phyloP scores from a whole-genome alignment of 2,113 vertebrate genomes.

The Salvelinus sp. region DNA sequence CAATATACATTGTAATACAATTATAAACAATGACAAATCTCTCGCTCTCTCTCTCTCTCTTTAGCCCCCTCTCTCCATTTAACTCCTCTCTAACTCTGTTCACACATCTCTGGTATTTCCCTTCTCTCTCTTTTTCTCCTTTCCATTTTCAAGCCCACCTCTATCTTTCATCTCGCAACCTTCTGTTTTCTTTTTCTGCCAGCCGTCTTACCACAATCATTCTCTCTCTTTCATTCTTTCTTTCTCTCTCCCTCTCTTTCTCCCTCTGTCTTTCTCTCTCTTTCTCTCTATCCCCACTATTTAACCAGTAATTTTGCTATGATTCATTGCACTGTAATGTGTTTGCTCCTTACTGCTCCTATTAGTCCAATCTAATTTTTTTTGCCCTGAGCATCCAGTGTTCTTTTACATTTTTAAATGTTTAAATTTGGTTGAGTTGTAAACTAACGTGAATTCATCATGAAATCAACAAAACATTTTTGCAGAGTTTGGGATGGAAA shows the following conservation, averaged over 20 bases:
- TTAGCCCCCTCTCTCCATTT: slow-evolving; percentile 14
- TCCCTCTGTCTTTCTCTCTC: not conserved
- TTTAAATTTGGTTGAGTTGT: too few species aligned
- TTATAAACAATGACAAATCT: too few species aligned
- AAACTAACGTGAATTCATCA: too few species aligned
- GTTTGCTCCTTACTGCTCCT: slow-evolving; percentile 26
- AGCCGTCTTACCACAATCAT: slow-evolving; percentile 6
- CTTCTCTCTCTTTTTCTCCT: not conserved
- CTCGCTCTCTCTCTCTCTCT: too few species aligned
- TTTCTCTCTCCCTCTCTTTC: too few species aligned
- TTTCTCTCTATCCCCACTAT: slow-evolving; percentile 36
- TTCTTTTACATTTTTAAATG: not conserved
- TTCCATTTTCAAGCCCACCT: not conserved
- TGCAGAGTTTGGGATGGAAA: slow-evolving; percentile 61
- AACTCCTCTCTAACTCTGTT: slow-evolving; percentile 19
- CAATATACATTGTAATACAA: too few species aligned
- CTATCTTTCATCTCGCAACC: not conserved
- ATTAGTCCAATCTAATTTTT: slow-evolving; percentile 11
- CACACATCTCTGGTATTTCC: slow-evolving; percentile 22
- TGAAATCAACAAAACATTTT: too few species aligned
- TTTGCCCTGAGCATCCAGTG: not conserved
- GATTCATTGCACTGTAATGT: slow-evolving; percentile 50
- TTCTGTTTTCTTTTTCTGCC: not conserved
- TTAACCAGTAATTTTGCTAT: slow-evolving; percentile 34
- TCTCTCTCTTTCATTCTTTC: too few species aligned